Evolutionary conservation across 2,113 vertebrate species (phyloP).

Genomic region (Saccopteryx bilineata): DNA sequence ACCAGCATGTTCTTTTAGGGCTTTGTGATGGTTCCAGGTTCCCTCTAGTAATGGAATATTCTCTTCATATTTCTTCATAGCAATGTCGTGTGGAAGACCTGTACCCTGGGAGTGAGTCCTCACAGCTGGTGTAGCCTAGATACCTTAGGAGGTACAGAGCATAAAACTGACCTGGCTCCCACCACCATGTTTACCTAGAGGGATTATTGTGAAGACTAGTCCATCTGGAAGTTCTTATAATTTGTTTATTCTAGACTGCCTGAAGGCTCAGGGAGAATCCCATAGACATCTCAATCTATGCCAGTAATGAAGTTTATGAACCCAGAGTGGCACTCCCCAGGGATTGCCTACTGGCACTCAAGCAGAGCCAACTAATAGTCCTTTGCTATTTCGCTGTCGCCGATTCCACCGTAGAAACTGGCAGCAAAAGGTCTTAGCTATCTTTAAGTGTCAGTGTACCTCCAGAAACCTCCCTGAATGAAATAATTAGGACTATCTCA

Average conservation of each 20-base stretch:
- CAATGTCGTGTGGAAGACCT: not conserved
- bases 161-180: not conserved
- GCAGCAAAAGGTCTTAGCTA: not conserved
- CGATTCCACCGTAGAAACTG: not conserved
- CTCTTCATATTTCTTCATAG: not conserved
- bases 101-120: not conserved
- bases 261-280: not conserved
- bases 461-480: not conserved
- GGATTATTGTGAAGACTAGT: not conserved
- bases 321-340: not conserved
- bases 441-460: not conserved
- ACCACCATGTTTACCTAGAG: not conserved
- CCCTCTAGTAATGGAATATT: not conserved
- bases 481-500: conserved; percentile 42
- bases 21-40: not conserved
- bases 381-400: not conserved
- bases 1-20: not conserved
- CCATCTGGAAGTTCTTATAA: not conserved
- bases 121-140: not conserved
- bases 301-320: not conserved
- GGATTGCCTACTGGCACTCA: not conserved
- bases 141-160: not conserved
- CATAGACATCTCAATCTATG: not conserved
- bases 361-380: not conserved
- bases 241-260: not conserved